phyloP scores from a whole-genome alignment of 2,888 invertebrate genomes.

The Rhaphigaster nebulosa region DNA sequence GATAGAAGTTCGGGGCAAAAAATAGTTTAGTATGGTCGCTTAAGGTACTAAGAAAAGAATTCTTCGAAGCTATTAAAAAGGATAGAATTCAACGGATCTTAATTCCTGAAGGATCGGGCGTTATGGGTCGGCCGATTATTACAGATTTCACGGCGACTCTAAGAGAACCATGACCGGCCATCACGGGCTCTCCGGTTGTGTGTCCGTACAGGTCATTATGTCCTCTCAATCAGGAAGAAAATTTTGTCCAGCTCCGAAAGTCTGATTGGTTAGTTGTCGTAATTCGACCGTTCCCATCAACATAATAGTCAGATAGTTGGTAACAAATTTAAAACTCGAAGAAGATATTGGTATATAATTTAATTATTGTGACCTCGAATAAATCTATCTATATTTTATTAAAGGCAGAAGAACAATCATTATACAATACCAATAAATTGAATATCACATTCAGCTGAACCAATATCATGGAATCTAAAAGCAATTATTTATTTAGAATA shows the following conservation, averaged over 20 bases:
- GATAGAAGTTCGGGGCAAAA: background rate
- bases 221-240: background rate
- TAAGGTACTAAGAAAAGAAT: background rate
- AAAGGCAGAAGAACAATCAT: too few species aligned
- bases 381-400: too few species aligned
- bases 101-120: background rate
- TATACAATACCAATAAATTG: too few species aligned
- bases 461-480: too few species aligned
- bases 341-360: too few species aligned
- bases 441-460: too few species aligned
- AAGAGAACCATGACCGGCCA: background rate
- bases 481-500: too few species aligned
- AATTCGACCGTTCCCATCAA: background rate
- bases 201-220: too few species aligned
- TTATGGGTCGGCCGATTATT: constrained; percentile 5
- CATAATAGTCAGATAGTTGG: too few species aligned
- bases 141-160: background rate
- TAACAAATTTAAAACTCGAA: too few species aligned
- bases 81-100: background rate
- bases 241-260: background rate
- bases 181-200: background rate
- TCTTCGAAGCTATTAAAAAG: background rate
- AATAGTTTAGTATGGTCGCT: background rate
- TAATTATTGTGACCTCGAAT: too few species aligned
- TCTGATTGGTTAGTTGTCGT: background rate